Conservation (phyloP, 2,888 invertebrate species). For the Caenorhabditis sinica region DNA sequence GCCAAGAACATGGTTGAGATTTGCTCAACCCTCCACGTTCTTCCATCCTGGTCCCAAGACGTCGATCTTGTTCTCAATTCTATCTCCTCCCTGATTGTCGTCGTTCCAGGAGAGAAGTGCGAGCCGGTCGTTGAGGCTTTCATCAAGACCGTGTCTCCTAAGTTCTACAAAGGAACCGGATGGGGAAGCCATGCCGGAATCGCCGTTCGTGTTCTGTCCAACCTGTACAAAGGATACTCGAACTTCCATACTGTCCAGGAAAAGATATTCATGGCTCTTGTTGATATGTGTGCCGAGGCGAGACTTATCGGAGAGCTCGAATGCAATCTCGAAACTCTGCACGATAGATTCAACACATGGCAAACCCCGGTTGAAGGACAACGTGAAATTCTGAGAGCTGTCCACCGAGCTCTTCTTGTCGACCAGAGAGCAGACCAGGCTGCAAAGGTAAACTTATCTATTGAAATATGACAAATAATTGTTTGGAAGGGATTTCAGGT, state of each 20-base stretch:
- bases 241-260: constrained; percentile 91
- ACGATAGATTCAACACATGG: constrained; percentile 73
- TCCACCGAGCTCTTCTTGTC: constrained; percentile 78
- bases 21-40: constrained; percentile 44
- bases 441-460: constrained; percentile 73
- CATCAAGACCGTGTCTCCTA: constrained; percentile 63
- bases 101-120: constrained; percentile 91
- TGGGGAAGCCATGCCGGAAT: constrained; percentile 79
- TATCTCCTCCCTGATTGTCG: constrained; percentile 95
- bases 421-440: constrained; percentile 87
- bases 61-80: constrained; percentile 96
- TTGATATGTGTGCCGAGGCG: constrained; percentile 67
- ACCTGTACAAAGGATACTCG: constrained; percentile 94
- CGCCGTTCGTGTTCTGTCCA: constrained; percentile 88
- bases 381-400: constrained; percentile 75
- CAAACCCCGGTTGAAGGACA: constrained; percentile 71
- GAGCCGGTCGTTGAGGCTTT: constrained; percentile 89
- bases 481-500: constrained; percentile 68
- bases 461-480: too few species aligned
- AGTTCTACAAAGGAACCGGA: constrained; percentile 75
- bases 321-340: constrained; percentile 64
- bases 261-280: constrained; percentile 86
- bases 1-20: constrained; percentile 71
- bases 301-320: constrained; percentile 70
- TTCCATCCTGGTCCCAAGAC: constrained; percentile 85